Conservation (phyloP, 2,113 vertebrate species). For the Cephalophus harveyi region DNA sequence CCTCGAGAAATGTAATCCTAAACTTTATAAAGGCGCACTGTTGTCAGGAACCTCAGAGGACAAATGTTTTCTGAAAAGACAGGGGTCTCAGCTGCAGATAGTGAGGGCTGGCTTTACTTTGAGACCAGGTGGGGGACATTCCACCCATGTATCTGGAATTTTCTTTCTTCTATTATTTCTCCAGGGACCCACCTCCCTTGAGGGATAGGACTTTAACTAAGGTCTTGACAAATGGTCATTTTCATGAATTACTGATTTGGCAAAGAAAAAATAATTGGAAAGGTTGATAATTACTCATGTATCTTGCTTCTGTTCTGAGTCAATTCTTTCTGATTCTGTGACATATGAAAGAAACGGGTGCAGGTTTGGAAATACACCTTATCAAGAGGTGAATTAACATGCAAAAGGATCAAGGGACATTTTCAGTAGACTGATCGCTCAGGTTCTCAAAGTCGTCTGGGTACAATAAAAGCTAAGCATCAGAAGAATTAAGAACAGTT, state of each 20-base stretch:
- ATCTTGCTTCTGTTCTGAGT: neutral
- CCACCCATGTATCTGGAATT: conserved; percentile 18
- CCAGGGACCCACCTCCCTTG: neutral
- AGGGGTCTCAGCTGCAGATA: neutral
- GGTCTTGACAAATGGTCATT: conserved; percentile 47
- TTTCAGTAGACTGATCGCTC: neutral
- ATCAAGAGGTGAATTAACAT: neutral
- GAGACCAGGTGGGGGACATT: conserved; percentile 21
- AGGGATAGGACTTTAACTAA: conserved; percentile 42
- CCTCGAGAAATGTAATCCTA: neutral
- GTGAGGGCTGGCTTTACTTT: neutral
- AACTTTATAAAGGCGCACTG: neutral
- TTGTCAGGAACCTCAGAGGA: neutral
- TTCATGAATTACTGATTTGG: conserved; percentile 62
- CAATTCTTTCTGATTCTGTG: conserved; percentile 1
- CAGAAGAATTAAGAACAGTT: neutral
- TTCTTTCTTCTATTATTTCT: conserved; percentile 49
- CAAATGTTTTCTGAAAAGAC: neutral
- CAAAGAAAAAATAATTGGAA: conserved; percentile 32
- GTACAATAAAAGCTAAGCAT: neutral
- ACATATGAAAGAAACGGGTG: neutral
- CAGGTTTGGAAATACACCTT: neutral
- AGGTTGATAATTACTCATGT: conserved; percentile 38
- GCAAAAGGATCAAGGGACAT: neutral
- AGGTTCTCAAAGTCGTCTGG: neutral